Conservation (phyloP, 2,888 invertebrate species). For the Clanis bilineata region DNA sequence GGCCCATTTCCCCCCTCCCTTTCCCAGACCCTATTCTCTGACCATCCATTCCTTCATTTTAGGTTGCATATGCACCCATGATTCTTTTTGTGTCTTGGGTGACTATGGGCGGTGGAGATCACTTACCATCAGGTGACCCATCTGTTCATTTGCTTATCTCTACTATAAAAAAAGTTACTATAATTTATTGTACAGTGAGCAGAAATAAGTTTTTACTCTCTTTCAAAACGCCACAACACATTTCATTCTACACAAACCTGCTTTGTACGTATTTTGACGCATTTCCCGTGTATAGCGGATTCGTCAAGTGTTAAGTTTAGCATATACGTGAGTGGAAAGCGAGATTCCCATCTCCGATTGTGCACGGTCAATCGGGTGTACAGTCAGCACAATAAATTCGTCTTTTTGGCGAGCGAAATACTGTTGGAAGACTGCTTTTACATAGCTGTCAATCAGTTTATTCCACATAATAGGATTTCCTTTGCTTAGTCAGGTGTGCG, state of each 20-base stretch:
- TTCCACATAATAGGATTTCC: background rate
- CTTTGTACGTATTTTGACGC: constrained; percentile 11
- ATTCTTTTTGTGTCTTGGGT: no score
- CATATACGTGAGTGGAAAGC: constrained; percentile 27
- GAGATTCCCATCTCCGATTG: constrained; percentile 21
- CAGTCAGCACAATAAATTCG: constrained; percentile 19
- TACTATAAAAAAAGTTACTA: no score
- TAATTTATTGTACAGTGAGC: background rate
- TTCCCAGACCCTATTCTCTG: no score
- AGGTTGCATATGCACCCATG: no score
- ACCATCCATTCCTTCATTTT: no score
- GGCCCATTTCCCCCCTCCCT: no score
- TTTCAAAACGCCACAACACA: background rate
- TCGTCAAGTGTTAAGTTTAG: constrained; percentile 32
- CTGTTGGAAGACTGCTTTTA: background rate
- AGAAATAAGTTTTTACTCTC: background rate
- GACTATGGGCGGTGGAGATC: no score
- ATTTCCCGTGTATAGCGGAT: constrained; percentile 22
- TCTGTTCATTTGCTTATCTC: no score
- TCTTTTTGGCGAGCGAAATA: background rate
- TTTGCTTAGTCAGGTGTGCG: background rate
- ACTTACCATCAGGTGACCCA: no score
- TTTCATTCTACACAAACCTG: constrained; percentile 3
- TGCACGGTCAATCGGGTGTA: constrained; percentile 24
- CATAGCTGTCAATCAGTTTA: background rate